These are phyloP conservation scores for Craterocephalus amniculus DNA, from an alignment of 2,797 vertebrate species.

Conservation along the genomic window DNA sequence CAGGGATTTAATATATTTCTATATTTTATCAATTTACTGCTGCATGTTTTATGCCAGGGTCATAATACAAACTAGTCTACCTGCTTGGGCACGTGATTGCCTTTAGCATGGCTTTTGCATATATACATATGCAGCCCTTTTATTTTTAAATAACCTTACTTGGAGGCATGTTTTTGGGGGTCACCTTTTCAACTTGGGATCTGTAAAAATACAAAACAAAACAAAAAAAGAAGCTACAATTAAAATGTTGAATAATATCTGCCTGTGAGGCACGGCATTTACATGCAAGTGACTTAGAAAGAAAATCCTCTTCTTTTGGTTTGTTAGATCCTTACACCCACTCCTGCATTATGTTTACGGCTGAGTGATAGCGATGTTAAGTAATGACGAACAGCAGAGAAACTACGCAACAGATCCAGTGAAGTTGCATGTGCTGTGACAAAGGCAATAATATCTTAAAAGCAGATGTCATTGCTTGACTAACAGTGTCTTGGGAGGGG, in stretches of 20 bases:
- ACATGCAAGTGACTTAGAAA: too few species aligned
- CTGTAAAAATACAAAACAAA: too few species aligned
- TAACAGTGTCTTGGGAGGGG: constrained; percentile 21
- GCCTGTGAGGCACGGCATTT: constrained; percentile 9
- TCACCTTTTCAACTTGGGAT: not conserved
- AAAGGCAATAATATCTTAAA: constrained; percentile 28
- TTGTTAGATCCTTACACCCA: constrained; percentile 31
- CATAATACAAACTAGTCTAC: constrained; percentile 9
- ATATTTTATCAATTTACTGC: too few species aligned
- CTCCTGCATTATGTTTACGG: constrained; percentile 13
- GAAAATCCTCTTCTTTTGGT: constrained; percentile 18
- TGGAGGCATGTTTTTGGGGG: not conserved
- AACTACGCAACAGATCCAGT: constrained; percentile 19
- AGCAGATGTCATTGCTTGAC: constrained; percentile 36
- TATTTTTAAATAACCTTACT: not conserved
- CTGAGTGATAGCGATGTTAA: constrained; percentile 2
- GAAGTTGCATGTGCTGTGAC: constrained; percentile 15
- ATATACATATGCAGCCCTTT: too few species aligned
- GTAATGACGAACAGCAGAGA: constrained; percentile 23
- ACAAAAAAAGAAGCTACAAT: constrained; percentile 14
- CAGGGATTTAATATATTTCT: not conserved
- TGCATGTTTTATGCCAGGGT: not conserved
- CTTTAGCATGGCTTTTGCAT: not conserved
- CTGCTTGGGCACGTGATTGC: not conserved
- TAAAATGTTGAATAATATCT: constrained; percentile 18